phyloP scores from a whole-genome alignment of 2,888 invertebrate genomes.

The Calameuta pallipes region DNA sequence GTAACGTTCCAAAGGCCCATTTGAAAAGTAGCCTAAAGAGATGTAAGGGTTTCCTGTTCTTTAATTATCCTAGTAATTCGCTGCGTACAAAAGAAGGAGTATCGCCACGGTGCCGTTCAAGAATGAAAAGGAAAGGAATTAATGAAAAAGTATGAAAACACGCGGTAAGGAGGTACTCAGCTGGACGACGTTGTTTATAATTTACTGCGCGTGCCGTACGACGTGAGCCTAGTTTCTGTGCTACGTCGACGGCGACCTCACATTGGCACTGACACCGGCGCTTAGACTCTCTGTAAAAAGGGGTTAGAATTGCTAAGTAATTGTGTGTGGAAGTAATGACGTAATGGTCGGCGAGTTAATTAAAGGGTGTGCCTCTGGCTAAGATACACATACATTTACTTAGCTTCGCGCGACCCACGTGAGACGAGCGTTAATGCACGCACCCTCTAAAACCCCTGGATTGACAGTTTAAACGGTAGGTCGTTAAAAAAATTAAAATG shows the following conservation, averaged over 20 bases:
- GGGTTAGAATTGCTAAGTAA: constrained; percentile 39
- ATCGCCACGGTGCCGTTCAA: not conserved
- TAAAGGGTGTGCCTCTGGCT: constrained; percentile 44
- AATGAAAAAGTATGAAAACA: not conserved
- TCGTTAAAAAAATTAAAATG: not conserved
- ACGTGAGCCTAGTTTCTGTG: not conserved
- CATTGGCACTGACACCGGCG: not conserved
- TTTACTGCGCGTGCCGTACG: not conserved
- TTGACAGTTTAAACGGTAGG: not conserved
- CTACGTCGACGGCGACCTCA: not conserved
- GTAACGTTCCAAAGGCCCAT: not conserved
- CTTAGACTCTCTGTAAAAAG: not conserved
- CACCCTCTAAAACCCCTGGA: not conserved
- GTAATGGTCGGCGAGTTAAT: constrained; percentile 45
- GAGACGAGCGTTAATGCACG: constrained; percentile 1
- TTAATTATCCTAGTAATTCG: not conserved
- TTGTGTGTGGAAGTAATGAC: constrained; percentile 45
- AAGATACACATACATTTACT: constrained; percentile 28
- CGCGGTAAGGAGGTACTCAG: not conserved
- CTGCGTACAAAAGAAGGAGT: not conserved
- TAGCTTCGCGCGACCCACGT: constrained; percentile 6
- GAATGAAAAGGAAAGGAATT: not conserved
- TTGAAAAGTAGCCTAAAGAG: not conserved
- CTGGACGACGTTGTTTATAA: not conserved
- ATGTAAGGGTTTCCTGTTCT: not conserved